Conservation (phyloP, 2,888 invertebrate species). For the Philereme transversata region DNA sequence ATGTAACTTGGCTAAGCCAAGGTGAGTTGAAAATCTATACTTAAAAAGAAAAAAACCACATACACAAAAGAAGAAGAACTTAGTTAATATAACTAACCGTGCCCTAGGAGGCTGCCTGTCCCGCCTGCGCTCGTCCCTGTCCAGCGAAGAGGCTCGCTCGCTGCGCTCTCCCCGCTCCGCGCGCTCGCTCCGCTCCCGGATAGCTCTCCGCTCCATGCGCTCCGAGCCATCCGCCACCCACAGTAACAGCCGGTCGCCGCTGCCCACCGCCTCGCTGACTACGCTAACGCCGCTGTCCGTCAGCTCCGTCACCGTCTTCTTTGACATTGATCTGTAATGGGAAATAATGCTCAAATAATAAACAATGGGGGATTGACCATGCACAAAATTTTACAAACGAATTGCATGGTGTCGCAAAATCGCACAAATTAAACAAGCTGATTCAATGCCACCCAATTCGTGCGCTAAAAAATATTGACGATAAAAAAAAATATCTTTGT, state of each 20-base stretch:
- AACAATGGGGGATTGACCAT: not conserved
- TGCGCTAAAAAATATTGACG: too few species aligned
- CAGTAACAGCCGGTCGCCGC: slow-evolving; percentile 64
- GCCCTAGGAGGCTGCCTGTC: slow-evolving; percentile 43
- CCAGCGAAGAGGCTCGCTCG: slow-evolving; percentile 58
- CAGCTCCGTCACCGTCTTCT: slow-evolving; percentile 88
- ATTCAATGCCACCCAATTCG: not conserved
- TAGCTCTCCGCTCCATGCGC: slow-evolving; percentile 71
- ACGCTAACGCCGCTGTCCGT: slow-evolving; percentile 92
- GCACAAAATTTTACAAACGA: not conserved
- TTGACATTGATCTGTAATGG: slow-evolving; percentile 82
- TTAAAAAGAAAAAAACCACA: too few species aligned
- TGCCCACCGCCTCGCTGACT: slow-evolving; percentile 80
- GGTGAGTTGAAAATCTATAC: too few species aligned
- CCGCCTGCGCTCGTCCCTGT: slow-evolving; percentile 55
- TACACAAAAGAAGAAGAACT: too few species aligned
- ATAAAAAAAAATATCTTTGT: too few species aligned
- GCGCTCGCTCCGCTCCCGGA: slow-evolving; percentile 32
- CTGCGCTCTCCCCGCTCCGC: slow-evolving; percentile 41
- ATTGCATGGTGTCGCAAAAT: not conserved
- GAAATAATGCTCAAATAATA: not conserved
- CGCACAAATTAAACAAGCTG: not conserved
- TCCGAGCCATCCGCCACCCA: slow-evolving; percentile 70
- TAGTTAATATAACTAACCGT: slow-evolving; percentile 38
- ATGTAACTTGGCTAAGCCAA: too few species aligned